Conservation (phyloP, 2,113 vertebrate species). For the Elachura formosa region DNA sequence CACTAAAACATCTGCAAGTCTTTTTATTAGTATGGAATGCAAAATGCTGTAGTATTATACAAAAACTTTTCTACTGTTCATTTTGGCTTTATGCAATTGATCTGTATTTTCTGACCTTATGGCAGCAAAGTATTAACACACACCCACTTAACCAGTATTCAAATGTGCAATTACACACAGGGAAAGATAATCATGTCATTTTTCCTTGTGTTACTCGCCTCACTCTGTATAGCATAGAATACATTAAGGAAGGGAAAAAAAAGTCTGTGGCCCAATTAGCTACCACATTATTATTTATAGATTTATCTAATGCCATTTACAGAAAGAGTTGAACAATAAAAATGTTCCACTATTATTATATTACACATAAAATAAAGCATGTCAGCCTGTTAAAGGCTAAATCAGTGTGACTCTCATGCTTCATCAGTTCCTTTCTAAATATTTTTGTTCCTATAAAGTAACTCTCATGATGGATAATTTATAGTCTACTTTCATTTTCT, state of each 20-base stretch:
- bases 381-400: background rate
- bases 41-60: background rate
- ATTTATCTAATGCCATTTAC: constrained; percentile 26
- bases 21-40: background rate
- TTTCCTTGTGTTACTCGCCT: background rate
- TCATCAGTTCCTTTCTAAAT: background rate
- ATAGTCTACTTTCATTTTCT: constrained; percentile 41
- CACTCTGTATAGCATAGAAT: background rate
- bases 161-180: background rate
- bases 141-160: background rate
- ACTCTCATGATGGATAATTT: constrained; percentile 16
- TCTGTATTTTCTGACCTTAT: background rate
- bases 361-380: background rate
- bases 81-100: background rate
- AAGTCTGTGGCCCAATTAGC: background rate
- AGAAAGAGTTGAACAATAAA: background rate
- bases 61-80: background rate
- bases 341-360: background rate
- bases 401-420: background rate
- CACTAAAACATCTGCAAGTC: background rate
- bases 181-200: background rate
- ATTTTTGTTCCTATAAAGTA: background rate
- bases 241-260: background rate
- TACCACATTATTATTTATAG: constrained; percentile 43
- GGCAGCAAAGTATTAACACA: background rate